Evolutionary conservation across 2,113 vertebrate genomes (phyloP).

Genomic region (Elaphurus davidianus): DNA sequence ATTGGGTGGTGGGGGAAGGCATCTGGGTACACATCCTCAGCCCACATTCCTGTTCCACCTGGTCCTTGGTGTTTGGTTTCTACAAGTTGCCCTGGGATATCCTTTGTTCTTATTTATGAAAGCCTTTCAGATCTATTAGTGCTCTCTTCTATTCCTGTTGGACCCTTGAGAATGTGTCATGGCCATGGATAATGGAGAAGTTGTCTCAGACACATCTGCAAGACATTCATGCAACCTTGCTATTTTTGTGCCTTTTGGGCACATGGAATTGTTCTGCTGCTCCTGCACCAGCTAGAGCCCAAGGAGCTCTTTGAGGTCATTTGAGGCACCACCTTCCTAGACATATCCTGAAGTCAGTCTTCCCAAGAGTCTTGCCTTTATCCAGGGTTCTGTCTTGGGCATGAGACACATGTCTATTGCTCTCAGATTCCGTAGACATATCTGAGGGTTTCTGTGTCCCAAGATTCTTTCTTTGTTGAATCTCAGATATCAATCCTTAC

Average conservation of each 20-base stretch:
- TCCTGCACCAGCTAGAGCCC: background rate
- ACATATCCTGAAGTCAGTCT: background rate
- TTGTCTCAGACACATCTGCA: background rate
- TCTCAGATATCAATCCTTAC: background rate
- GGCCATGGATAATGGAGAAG: background rate
- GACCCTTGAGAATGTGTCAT: background rate
- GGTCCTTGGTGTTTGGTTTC: background rate
- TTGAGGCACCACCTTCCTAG: background rate
- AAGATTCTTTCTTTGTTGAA: background rate
- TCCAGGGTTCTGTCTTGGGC: background rate
- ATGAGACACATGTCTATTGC: background rate
- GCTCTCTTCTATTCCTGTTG: background rate
- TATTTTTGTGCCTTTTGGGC: background rate
- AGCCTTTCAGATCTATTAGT: background rate
- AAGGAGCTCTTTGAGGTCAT: background rate
- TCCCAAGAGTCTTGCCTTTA: background rate
- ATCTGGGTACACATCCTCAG: background rate
- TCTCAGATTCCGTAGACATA: background rate
- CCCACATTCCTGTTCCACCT: background rate
- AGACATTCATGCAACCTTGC: background rate
- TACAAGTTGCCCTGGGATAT: background rate
- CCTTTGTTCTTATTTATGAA: background rate
- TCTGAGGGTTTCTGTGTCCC: background rate
- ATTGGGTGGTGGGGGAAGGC: background rate
- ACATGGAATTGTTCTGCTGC: background rate